phyloP scores from a whole-genome alignment of 2,113 vertebrate species.

The Ochotona curzoniae region DNA sequence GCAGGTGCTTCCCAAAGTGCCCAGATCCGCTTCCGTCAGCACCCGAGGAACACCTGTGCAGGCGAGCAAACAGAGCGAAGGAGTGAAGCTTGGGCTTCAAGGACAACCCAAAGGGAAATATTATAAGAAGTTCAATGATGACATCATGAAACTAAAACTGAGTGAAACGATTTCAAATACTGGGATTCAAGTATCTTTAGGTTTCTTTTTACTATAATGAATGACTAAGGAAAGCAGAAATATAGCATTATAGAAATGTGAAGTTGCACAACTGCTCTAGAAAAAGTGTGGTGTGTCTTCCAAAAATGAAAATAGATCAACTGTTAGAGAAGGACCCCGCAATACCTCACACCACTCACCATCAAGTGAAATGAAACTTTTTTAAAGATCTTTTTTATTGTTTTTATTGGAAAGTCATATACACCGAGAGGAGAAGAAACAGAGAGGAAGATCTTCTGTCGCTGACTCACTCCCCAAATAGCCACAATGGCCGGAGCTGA shows the following conservation, averaged over 20 bases:
- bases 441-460: too few species aligned
- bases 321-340: neutral
- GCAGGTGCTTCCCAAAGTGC: constrained; percentile 75
- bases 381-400: too few species aligned
- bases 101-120: neutral
- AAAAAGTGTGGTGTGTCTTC: neutral
- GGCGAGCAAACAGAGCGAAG: constrained; percentile 46
- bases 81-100: neutral
- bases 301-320: neutral
- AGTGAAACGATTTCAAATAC: neutral
- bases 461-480: too few species aligned
- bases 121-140: neutral
- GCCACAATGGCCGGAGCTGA: too few species aligned
- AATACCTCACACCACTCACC: neutral
- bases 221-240: neutral
- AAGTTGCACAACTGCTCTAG: neutral
- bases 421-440: too few species aligned
- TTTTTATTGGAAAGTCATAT: too few species aligned
- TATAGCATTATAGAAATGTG: neutral
- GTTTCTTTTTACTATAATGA: neutral
- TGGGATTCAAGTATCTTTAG: neutral
- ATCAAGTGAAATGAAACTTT: constrained; percentile 69
- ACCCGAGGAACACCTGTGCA: constrained; percentile 76
- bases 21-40: constrained; percentile 17
- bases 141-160: neutral